Evolutionary conservation across 1,140 invertebrate species (phyloP).

Genomic region (Micrasema minimum): DNA sequence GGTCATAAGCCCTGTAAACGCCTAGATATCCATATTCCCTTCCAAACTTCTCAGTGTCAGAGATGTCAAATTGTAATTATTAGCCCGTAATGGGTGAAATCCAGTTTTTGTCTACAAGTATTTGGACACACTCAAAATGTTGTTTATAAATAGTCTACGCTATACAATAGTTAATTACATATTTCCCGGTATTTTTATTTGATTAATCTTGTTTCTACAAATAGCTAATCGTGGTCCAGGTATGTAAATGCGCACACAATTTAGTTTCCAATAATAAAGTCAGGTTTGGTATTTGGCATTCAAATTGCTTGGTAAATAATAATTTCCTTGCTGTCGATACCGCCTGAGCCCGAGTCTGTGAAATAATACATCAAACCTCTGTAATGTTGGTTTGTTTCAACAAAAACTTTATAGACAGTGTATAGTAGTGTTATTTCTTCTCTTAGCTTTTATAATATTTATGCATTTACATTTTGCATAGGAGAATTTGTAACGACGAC

Average conservation of each 20-base stretch:
- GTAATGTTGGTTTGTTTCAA: background rate
- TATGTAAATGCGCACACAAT: background rate
- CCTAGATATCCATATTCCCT: too few relatives aligned
- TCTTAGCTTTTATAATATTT: background rate
- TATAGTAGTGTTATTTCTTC: background rate
- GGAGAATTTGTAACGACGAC: too few relatives aligned
- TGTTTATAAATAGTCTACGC: background rate
- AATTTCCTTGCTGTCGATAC: too few relatives aligned
- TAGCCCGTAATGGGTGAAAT: too few relatives aligned
- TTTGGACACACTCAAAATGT: too few relatives aligned
- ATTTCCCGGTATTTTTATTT: background rate
- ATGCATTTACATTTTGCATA: background rate
- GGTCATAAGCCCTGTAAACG: too few relatives aligned
- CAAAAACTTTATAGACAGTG: background rate
- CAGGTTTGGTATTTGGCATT: slow-evolving; percentile 24
- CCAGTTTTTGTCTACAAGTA: too few relatives aligned
- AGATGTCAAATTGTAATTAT: too few relatives aligned
- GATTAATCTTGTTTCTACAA: background rate
- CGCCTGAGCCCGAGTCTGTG: too few relatives aligned
- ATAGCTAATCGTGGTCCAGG: background rate
- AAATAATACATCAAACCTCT: background rate
- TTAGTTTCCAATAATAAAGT: background rate
- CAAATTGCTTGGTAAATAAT: slow-evolving; percentile 6
- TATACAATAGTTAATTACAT: background rate
- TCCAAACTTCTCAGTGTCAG: too few relatives aligned